Evolutionary conservation across 2,888 invertebrate species (phyloP).

Genomic region (Neuroscelio doddi): DNA sequence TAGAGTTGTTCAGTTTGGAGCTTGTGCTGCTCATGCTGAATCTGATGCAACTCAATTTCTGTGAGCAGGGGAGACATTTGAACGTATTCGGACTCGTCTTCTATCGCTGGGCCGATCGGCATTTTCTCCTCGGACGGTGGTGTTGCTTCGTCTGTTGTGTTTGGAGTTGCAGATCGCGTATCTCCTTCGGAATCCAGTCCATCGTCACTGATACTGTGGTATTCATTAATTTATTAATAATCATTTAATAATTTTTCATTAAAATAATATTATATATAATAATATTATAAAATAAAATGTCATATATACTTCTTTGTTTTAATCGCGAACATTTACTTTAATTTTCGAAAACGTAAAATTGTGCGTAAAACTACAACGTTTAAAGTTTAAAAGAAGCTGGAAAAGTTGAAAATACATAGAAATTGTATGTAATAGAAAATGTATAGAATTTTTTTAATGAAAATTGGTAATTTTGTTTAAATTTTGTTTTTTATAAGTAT

Average conservation of each 20-base stretch:
- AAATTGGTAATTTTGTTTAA: no score
- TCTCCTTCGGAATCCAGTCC: constrained; percentile 62
- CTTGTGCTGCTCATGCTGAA: constrained; percentile 49
- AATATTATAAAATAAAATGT: no score
- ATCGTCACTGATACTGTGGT: constrained; percentile 59
- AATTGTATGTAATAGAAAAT: no score
- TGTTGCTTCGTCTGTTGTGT: constrained; percentile 56
- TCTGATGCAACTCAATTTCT: constrained; percentile 53
- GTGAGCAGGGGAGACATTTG: constrained; percentile 68
- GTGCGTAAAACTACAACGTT: not conserved
- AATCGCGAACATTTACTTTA: no score
- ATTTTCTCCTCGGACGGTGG: constrained; percentile 55
- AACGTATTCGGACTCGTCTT: constrained; percentile 65
- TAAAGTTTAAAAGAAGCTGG: no score
- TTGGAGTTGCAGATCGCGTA: constrained; percentile 59
- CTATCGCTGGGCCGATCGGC: constrained; percentile 22
- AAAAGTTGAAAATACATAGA: no score
- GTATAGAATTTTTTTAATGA: no score
- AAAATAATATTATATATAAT: no score
- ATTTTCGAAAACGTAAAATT: not conserved
- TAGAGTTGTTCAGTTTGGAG: constrained; percentile 61
- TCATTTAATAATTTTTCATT: no score
- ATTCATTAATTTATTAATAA: no score
- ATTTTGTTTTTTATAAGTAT: no score
- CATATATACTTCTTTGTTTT: no score